These are phyloP conservation scores for Tarsius wallacei DNA, from an alignment of 2,797 vertebrate species.

Conservation along the genomic window DNA sequence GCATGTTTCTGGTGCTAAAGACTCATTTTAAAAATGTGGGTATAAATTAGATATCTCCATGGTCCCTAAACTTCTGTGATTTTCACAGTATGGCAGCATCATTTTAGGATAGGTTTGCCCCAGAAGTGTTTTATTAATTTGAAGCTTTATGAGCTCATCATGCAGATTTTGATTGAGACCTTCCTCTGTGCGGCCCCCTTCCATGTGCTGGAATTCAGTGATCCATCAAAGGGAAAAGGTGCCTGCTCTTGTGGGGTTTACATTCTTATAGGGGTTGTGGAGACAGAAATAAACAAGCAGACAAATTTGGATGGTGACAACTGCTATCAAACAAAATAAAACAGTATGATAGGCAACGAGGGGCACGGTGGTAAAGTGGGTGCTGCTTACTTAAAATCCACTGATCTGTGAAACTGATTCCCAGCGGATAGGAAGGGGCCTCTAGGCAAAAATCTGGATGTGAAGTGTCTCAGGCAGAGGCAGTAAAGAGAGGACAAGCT, in stretches of 20 bases:
- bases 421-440: not conserved
- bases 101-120: not conserved
- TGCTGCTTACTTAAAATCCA: not conserved
- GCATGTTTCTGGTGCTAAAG: not conserved
- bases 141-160: not conserved
- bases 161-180: not conserved
- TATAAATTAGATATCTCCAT: not conserved
- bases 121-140: not conserved
- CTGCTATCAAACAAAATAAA: not conserved
- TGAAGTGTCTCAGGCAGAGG: not conserved
- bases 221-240: not conserved
- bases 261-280: not conserved
- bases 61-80: not conserved
- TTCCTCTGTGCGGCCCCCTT: not conserved
- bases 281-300: not conserved
- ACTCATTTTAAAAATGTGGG: not conserved
- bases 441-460: not conserved
- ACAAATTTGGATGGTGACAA: not conserved
- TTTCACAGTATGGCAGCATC: not conserved
- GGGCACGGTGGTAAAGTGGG: not conserved
- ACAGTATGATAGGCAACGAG: not conserved
- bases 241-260: not conserved
- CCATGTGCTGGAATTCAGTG: not conserved
- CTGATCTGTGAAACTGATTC: slow-evolving; percentile 20
- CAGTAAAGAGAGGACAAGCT: not conserved